These are phyloP conservation scores for Burhinus bistriatus DNA, from an alignment of 2,113 vertebrate species.

Conservation along the genomic window DNA sequence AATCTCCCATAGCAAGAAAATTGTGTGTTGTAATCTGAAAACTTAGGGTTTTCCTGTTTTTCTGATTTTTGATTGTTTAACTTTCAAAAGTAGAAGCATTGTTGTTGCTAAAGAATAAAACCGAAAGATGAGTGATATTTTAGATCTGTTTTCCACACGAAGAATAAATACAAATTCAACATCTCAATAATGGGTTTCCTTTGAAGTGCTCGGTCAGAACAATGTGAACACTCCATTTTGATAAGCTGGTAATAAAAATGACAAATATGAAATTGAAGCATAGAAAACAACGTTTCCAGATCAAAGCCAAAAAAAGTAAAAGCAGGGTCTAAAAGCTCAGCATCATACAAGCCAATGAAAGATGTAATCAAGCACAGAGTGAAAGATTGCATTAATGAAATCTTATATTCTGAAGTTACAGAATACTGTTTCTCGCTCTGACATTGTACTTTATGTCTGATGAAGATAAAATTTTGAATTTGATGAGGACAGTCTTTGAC, in stretches of 20 bases:
- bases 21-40: not conserved
- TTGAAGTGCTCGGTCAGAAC: not conserved
- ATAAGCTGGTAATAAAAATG: conserved; percentile 8
- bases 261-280: not conserved
- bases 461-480: not conserved
- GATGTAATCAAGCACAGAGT: not conserved
- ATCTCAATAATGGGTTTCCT: not conserved
- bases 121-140: not conserved
- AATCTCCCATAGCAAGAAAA: not conserved
- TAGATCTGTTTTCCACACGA: not conserved
- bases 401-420: not conserved
- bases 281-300: not conserved
- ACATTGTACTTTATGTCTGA: not conserved
- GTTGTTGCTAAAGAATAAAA: not conserved
- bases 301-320: not conserved
- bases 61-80: not conserved
- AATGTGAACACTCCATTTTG: not conserved
- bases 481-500: not conserved
- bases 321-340: not conserved
- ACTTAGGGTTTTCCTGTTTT: not conserved
- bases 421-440: not conserved
- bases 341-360: not conserved
- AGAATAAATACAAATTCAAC: not conserved
- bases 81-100: not conserved
- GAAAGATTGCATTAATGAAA: not conserved